These are phyloP conservation scores for Anaspis maculata DNA, from an alignment of 2,888 invertebrate genomes.

Conservation along the genomic window DNA sequence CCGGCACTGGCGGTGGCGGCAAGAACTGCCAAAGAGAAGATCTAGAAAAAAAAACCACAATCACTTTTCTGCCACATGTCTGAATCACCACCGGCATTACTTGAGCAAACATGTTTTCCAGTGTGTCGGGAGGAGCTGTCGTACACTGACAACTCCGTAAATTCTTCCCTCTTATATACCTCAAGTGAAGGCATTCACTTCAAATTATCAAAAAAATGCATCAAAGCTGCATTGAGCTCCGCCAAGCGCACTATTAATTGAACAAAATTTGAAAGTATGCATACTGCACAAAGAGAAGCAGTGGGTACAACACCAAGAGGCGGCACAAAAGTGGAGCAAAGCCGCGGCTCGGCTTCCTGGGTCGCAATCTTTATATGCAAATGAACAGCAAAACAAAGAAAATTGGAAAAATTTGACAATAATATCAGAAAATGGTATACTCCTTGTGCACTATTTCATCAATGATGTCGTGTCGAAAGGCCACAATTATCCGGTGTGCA, in stretches of 20 bases:
- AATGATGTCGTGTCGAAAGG: no score
- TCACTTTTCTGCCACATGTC: no score
- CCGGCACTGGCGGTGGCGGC: constrained; percentile 4
- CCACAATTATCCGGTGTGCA: no score
- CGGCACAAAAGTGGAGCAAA: constrained; percentile 2
- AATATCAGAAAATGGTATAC: no score
- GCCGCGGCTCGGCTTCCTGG: constrained; percentile 1
- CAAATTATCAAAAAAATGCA: constrained; percentile 15
- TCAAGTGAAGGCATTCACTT: constrained; percentile 17
- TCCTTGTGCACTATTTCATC: no score
- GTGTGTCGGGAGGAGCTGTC: constrained; percentile 12
- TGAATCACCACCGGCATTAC: no score
- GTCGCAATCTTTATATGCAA: background rate
- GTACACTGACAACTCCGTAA: constrained; percentile 14
- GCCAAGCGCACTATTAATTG: constrained; percentile 17
- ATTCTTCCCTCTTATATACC: constrained; percentile 17
- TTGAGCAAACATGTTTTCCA: constrained; percentile 12
- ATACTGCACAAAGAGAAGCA: no score
- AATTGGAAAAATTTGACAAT: no score
- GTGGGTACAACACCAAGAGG: background rate
- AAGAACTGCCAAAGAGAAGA: constrained; percentile 4
- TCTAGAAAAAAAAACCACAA: constrained; percentile 8
- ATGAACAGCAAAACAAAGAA: background rate
- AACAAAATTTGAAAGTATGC: constrained; percentile 15
- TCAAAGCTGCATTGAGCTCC: no score